Evolutionary conservation across 2,113 vertebrate genomes (phyloP), one percentile per base, ranked within the genome.

Genomic region (Casuarius casuarius): DNA sequence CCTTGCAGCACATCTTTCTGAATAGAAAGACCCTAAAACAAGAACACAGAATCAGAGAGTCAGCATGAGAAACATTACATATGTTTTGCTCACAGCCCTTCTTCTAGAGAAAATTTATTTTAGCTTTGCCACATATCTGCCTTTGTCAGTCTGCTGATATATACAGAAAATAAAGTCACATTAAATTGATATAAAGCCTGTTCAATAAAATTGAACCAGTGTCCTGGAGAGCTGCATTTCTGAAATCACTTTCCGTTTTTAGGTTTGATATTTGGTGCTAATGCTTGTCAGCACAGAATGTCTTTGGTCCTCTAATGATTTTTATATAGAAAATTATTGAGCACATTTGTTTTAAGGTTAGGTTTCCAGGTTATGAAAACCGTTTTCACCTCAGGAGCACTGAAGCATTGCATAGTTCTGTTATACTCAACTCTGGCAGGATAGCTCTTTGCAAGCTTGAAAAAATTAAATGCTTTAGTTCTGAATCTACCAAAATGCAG

Each of bases 291-390:
- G 33, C 38, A 59, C 67, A 92, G 81, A 87, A 95, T 83, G 31
- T 66, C 46, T 95, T 95, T 78, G 5, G 71, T 87, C 15, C 14
- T 92, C 46, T 72, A 93, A 92, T 17, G 70, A 94, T 87, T 92
- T 96, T 96, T 96, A 22, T 49, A 52, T n/a, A 87, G 77, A 84
- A 67, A 96, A 95, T 58, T 56, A 87, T 77, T 96, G 58, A 96
- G 23, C 48, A 56, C 52, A 68, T 78, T 75, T 71, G 2, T 84
- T 87, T 85, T 87, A 92, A 87, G 26, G 12, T 71, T 90, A 72
- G 1, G 9, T 89, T 92, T 95, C 48, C 38, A 90, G 58, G 52
- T 38, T 91, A 92, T 48, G 28, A 92, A 38, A 70, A 94, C 10
- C 16, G 68, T 92, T 89, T 66, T 67, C 62, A 62, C n/a, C 28